Percentiles rank a stretch among this genome's conserved stretches.
Conservation (phyloP, 2,113 vertebrate genomes). For the Nematolebias whitei region DNA sequence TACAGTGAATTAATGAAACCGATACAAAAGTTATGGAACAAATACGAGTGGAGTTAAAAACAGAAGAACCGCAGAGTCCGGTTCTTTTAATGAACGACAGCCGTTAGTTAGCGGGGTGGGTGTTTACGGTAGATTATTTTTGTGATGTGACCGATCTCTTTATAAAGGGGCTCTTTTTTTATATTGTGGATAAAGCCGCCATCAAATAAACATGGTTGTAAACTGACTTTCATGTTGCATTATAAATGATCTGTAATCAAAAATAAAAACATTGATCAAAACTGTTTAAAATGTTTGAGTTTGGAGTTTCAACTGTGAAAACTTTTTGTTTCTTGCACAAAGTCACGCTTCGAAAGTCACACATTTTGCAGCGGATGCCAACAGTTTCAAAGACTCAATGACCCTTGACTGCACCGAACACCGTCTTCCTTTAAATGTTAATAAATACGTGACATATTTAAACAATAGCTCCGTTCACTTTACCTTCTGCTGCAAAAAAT, state of each 20-base stretch:
- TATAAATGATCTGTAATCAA: not conserved
- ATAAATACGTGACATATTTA: not conserved
- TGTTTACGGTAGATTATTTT: not conserved
- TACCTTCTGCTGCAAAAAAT: too few relatives aligned
- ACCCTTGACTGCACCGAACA: too few relatives aligned
- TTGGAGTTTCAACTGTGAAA: too few relatives aligned
- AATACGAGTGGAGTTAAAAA: too few relatives aligned
- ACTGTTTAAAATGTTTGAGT: not conserved
- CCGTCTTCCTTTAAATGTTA: not conserved
- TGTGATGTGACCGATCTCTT: not conserved
- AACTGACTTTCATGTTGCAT: not conserved
- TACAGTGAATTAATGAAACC: not conserved
- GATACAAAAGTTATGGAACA: too few relatives aligned
- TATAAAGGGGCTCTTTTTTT: not conserved
- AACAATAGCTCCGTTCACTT: too few relatives aligned
- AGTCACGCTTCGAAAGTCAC: slow-evolving; percentile 9
- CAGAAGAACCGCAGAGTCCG: too few relatives aligned
- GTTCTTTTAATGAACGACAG: not conserved
- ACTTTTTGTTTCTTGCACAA: too few relatives aligned
- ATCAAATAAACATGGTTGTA: too few relatives aligned
- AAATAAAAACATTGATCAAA: not conserved
- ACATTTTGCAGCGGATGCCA: slow-evolving; percentile 20
- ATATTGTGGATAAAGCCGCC: not conserved
- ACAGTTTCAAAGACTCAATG: too few relatives aligned
- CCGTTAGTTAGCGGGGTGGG: not conserved